Evolutionary conservation across 2,797 vertebrate genomes (phyloP).

Genomic region (Apodemus agrarius): DNA sequence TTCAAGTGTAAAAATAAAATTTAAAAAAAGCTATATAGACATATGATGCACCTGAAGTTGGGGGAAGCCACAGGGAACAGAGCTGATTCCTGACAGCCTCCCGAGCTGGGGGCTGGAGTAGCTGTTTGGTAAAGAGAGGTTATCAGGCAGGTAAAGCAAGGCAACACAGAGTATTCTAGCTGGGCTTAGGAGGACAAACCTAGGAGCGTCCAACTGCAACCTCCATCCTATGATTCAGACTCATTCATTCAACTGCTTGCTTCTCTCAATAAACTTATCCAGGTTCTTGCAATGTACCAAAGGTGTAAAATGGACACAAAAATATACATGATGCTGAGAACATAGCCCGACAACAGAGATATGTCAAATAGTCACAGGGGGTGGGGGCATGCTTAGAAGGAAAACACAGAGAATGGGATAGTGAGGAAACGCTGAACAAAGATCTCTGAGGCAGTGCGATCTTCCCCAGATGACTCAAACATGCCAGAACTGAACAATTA

Average conservation of each 20-base stretch:
- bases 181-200: background rate
- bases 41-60: background rate
- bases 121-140: background rate
- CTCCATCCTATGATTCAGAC: background rate
- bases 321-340: background rate
- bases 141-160: fast-evolving
- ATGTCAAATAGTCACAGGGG: background rate
- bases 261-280: background rate
- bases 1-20: background rate
- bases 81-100: background rate
- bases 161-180: background rate
- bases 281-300: background rate
- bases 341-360: background rate
- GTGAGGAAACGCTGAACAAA: background rate
- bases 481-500: background rate
- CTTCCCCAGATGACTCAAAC: background rate
- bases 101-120: fast-evolving
- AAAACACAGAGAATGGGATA: background rate
- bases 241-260: background rate
- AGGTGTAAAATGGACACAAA: background rate
- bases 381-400: background rate
- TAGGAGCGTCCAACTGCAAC: background rate
- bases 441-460: background rate
- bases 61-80: background rate
- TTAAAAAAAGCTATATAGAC: background rate